Conservation (phyloP, 2,888 invertebrate species). For the Agrypnus murinus region DNA sequence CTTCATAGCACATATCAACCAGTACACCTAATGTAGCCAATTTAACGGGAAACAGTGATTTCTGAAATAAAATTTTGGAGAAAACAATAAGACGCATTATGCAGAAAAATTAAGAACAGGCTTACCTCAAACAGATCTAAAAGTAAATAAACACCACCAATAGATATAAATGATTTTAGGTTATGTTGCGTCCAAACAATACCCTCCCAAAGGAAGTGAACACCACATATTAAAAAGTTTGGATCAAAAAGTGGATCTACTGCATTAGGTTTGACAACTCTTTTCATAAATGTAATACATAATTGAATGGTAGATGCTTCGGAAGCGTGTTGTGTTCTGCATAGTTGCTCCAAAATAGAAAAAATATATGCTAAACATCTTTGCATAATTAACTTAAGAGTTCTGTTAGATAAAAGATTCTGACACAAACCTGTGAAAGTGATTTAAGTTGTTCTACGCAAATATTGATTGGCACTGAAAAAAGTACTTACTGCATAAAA, state of each 20-base stretch:
- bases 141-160: slow-evolving; percentile 66
- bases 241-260: slow-evolving; percentile 65
- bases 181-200: slow-evolving; percentile 60
- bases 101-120: neutral
- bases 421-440: slow-evolving; percentile 31
- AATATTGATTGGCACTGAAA: neutral
- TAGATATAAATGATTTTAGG: slow-evolving; percentile 65
- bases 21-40: slow-evolving; percentile 68
- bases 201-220: slow-evolving; percentile 70
- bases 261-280: slow-evolving; percentile 47
- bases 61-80: slow-evolving; percentile 51
- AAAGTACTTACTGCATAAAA: slow-evolving; percentile 18
- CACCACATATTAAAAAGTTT: slow-evolving; percentile 67
- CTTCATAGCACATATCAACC: slow-evolving; percentile 68
- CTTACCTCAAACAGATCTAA: slow-evolving; percentile 69
- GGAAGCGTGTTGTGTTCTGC: slow-evolving; percentile 27
- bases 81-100: neutral
- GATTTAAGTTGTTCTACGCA: neutral
- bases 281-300: slow-evolving; percentile 46
- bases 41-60: slow-evolving; percentile 64
- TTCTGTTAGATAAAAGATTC: slow-evolving; percentile 29
- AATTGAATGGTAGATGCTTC: slow-evolving; percentile 4
- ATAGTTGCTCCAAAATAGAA: slow-evolving; percentile 58
- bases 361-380: slow-evolving; percentile 61
- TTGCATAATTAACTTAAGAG: slow-evolving; percentile 59